A percentile compares a stretch with the other conserved stretches of the same genome.
These are phyloP conservation scores for Rhinoptilus africanus DNA, from an alignment of 2,113 vertebrate genomes.

Conservation along the genomic window DNA sequence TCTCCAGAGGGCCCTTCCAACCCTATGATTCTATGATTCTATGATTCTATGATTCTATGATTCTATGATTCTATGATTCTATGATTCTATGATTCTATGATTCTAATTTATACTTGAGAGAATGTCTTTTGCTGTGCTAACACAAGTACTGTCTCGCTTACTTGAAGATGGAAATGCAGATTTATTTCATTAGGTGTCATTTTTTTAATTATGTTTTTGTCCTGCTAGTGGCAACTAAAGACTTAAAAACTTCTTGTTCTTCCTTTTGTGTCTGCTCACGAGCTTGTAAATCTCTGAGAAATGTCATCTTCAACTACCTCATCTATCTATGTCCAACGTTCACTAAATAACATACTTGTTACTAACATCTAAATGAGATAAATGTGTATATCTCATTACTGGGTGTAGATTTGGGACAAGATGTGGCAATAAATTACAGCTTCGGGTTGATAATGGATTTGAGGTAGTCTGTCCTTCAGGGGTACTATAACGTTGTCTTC, in stretches of 20 bases:
- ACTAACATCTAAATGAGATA: neutral
- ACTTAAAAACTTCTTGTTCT: neutral
- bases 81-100: too few species aligned
- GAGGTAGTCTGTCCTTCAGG: neutral
- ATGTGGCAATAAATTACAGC: neutral
- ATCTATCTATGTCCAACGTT: neutral
- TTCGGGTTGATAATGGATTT: neutral
- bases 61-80: too few species aligned
- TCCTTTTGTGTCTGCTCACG: neutral
- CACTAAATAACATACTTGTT: neutral
- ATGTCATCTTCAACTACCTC: neutral
- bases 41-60: too few species aligned
- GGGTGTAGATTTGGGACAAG: neutral
- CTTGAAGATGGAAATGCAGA: neutral
- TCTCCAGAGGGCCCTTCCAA: too few species aligned
- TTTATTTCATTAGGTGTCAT: neutral
- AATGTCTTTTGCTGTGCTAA: neutral
- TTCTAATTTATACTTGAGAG: neutral
- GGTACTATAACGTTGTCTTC: neutral
- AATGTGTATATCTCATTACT: neutral
- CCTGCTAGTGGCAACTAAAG: neutral
- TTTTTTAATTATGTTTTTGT: neutral
- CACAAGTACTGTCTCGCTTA: neutral
- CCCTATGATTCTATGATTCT: too few species aligned
- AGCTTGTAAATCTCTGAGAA: neutral